Evolutionary conservation across 1,140 invertebrate species (phyloP), one percentile per base, ranked within the genome.

Genomic region (Elymnias hypermnestra): DNA sequence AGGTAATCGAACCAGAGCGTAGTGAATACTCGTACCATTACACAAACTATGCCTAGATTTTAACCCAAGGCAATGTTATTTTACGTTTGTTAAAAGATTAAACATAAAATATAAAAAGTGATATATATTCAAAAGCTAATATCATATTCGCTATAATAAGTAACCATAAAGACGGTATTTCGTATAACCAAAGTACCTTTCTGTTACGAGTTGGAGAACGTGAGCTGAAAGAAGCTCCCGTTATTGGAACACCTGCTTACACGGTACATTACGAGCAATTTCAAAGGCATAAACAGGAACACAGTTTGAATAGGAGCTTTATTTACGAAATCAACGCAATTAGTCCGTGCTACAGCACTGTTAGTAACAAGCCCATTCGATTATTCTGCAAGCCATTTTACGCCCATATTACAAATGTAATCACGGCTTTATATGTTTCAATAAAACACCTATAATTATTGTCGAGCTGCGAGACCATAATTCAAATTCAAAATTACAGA

Each of bases 191-290:
- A 67, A 69, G 62, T 69, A 59, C 61, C 60, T 64, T 48, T 63
- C 49, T 60, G 63, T 74, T 72, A 72, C 65, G 63, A 74, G 58
- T 62, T 47, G 49, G 48, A 50, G 46, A 44, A 76, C 69, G 72
- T 79, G 72, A 74, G 65, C 50, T 47, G 69, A 74, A 76, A 72
- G 53, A 58, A 56, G 49, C 53, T 36, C 49, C 48, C 57, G 57
- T 67, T 75, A 69, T 73, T 68, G 63, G 61, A 57, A 74, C 70
- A 78, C 73, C 71, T 77, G 71, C 59, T 72, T 72, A 74, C 63
- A 43, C 26, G 17, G 51, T 59, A 33, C 55, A 50, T 40, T 50
- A 57, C 40, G 40, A 56, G 51, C 45, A 58, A 45, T 61, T 66
- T 62, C 62, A 60, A 69, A 53, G 19, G 47, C 31, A 46, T 39